Evolutionary conservation across 2,888 invertebrate genomes (phyloP).

Genomic region (Alcis repandata): DNA sequence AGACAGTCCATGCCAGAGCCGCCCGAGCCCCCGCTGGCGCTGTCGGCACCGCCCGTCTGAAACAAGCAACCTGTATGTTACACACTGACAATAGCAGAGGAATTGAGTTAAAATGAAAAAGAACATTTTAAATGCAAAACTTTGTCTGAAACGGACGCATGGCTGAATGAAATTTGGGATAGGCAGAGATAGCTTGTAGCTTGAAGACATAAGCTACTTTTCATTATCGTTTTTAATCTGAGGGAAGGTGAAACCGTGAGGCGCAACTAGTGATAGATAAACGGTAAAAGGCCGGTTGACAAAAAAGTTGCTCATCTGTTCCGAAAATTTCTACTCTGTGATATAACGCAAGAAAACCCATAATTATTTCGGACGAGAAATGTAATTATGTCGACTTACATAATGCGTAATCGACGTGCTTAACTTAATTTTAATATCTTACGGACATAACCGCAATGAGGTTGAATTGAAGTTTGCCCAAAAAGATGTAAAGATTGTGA

Average conservation of each 20-base stretch:
- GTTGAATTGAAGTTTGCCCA: conserved; percentile 24
- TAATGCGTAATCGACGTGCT: conserved; percentile 19
- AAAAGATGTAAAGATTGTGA: conserved; percentile 27
- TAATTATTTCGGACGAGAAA: conserved; percentile 8
- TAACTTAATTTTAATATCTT: conserved; percentile 26
- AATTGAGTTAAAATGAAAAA: not conserved
- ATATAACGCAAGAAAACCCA: conserved; percentile 17
- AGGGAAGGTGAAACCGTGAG: no score
- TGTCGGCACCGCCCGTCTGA: conserved; percentile 85
- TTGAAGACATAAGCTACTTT: no score
- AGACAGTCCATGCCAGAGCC: conserved; percentile 93
- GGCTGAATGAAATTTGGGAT: no score
- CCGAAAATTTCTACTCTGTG: no score
- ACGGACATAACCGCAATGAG: conserved; percentile 14
- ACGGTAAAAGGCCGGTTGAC: not conserved
- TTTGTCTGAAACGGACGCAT: no score
- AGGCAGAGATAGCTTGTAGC: no score
- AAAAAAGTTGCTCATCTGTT: not conserved
- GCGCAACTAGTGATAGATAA: no score
- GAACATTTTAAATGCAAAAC: no score
- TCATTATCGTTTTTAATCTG: no score
- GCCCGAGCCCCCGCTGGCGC: conserved; percentile 86
- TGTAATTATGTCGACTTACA: conserved; percentile 18
- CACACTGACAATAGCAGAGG: not conserved
- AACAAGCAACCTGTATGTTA: conserved; percentile 49